Evolutionary conservation across 2,888 invertebrate genomes (phyloP), one percentile per base, ranked within the genome.

Genomic region (Dastarcus helophoroides): DNA sequence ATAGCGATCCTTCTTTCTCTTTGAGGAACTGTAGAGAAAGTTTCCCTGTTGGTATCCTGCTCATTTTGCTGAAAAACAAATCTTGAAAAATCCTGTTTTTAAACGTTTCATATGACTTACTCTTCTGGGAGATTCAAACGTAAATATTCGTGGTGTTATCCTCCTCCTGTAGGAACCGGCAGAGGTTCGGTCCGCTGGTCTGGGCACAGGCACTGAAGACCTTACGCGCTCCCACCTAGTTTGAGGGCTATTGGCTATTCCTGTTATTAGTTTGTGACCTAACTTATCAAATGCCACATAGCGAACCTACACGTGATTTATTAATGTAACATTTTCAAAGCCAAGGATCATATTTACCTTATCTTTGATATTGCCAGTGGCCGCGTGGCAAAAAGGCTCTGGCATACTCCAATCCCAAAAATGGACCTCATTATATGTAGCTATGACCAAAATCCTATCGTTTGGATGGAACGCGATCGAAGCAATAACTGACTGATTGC

Each of bases 401-500:
- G 79, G 71, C 45, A 74, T 72, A 47, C 76, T 77, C 88, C 89
- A 89, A 53, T 89, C 84, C 89, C 89, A 90, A 59, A 89, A 86
- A 54, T 82, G 78, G 5, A 90, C 67, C 55, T 82, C 78, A 64
- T 86, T 86, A 51, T 71, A 76, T 0, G 85, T 82, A 11, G 88
- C 88, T 47, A 89, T 82, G n/a, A 84, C 85, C 29, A 90, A 64
- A 36, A 88, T 65, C 44, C 81, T 73, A 48, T 84, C 82, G 12
- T 73, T 70, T 0, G 89, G 90, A 60, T 90, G 89, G 60, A 90
- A 89, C 4, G 88, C 79, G 40, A 90, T 69, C 0, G 88, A 88
- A 2, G 88, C 80, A 45, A 89, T 85, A 11, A 80, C 81, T 9
- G 77, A 76, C 50, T 76, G 75, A 44, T 71, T 73, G 26, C 74